These are phyloP conservation scores for Sandelia bainsii DNA, from an alignment of 2,797 vertebrate species.

Conservation along the genomic window DNA sequence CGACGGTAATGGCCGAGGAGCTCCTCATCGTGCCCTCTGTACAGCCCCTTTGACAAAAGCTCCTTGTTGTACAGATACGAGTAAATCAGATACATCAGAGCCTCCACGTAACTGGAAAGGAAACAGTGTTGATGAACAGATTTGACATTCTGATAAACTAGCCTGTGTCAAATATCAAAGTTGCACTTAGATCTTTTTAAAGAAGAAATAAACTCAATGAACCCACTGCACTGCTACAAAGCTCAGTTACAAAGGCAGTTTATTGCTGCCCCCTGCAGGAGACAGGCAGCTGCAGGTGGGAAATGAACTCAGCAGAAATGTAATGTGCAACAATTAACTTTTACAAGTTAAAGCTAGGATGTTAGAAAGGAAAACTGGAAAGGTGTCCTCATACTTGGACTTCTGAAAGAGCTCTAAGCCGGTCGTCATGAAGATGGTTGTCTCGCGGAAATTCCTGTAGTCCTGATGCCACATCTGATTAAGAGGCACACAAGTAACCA, in stretches of 20 bases:
- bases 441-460: constrained; percentile 95
- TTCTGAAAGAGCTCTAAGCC: constrained; percentile 96
- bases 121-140: constrained; percentile 40
- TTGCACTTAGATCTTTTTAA: constrained; percentile 18
- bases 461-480: constrained; percentile 95
- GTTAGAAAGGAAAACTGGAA: not conserved
- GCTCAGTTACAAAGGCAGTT: not conserved
- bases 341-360: not conserved
- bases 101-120: constrained; percentile 91
- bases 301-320: not conserved
- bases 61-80: constrained; percentile 97
- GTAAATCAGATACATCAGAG: constrained; percentile 95
- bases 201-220: constrained; percentile 51
- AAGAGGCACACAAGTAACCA: constrained; percentile 12
- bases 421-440: constrained; percentile 92
- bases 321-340: not conserved
- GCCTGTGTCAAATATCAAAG: constrained; percentile 13
- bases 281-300: not conserved
- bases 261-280: constrained; percentile 78
- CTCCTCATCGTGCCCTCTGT: constrained; percentile 93
- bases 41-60: constrained; percentile 91
- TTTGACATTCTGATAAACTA: constrained; percentile 35
- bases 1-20: constrained; percentile 93
- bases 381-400: constrained; percentile 86
- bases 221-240: constrained; percentile 45